phyloP scores from a whole-genome alignment of 37 sponge, comb jelly and placozoan genomes.

The Ianthella basta region DNA sequence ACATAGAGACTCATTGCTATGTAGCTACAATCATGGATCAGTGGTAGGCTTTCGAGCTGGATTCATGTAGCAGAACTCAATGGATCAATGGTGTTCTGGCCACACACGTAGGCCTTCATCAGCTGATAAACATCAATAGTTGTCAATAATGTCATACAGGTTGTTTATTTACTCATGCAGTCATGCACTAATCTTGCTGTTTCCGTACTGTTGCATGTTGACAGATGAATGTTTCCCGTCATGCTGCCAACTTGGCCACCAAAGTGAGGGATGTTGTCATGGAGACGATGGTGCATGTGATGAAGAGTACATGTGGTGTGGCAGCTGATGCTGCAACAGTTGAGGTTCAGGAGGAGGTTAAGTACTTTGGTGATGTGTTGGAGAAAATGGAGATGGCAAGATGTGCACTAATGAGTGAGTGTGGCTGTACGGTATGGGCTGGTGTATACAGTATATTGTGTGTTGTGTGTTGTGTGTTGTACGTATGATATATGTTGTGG shows the following conservation, averaged over 20 bases:
- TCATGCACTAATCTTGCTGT: too few species aligned
- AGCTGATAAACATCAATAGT: too few species aligned
- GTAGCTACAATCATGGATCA: too few species aligned
- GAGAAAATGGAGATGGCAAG: neutral
- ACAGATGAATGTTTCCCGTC: constrained; percentile 7
- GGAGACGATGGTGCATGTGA: neutral
- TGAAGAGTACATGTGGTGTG: neutral
- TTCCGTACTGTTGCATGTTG: neutral
- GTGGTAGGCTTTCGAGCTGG: too few species aligned
- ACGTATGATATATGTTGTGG: neutral
- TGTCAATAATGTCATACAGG: too few species aligned
- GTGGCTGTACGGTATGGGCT: neutral
- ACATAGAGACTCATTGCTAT: too few species aligned
- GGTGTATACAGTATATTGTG: neutral
- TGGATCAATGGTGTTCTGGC: too few species aligned
- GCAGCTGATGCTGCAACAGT: neutral
- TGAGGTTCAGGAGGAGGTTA: neutral
- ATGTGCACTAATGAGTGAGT: too few species aligned
- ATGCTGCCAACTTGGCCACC: neutral
- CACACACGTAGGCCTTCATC: too few species aligned
- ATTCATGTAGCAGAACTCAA: too few species aligned
- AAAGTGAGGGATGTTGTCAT: neutral
- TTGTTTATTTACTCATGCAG: too few species aligned
- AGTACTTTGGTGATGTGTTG: neutral
- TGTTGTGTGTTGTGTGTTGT: too few species aligned